Evolutionary conservation across 2,888 invertebrate genomes (phyloP), one percentile per base, ranked within the genome.

Genomic region (Pheosia tremula): DNA sequence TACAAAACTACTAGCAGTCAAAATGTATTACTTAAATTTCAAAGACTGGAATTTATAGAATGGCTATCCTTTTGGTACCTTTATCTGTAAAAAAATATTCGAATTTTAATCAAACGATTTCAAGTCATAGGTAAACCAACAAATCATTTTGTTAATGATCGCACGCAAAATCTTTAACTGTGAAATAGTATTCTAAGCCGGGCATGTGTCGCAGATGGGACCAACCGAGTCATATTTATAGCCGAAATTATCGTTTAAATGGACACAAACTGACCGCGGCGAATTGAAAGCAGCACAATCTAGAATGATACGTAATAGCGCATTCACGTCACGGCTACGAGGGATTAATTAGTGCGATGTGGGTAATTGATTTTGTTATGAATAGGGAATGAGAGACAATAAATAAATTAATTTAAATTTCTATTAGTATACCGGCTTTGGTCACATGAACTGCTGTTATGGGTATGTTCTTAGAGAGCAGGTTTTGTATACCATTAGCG

Each of bases 361-460:
- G 61, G 68, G 58, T 70, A 72, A 76, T 71, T 69, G 71, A 73
- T 73, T 75, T 66, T 67, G 68, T 75, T 77, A 72, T 72, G 43
- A 61, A 55, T n/a, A 38, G 6, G 54, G 53, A 9, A 47, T 47
- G 4, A 8, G 8, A 43, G 43, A 9, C 9, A 9, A 9, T 43
- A 39, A 0, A 39, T 7, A 39, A 39, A 39, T 24, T 24, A 24
- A 24, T 24, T 24, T 2, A 24, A 1, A 24, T 24, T 24, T 24
- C 24, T 24, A n/a, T 24, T 24, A 1, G 24, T 24, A 24, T 24
- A 24, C 0, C 24, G 24, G 24, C 24, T 24, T 24, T 24, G 24
- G 24, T 24, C 24, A 24, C 24, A 24, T 2, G 24, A 2, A 24
- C 24, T 24, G 24, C 24, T 24, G 24, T 24, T 24, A 24, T 24